Evolutionary conservation across 2,888 invertebrate genomes (phyloP), one percentile per base, ranked within the genome.

Genomic region (Andrena bicolor): DNA sequence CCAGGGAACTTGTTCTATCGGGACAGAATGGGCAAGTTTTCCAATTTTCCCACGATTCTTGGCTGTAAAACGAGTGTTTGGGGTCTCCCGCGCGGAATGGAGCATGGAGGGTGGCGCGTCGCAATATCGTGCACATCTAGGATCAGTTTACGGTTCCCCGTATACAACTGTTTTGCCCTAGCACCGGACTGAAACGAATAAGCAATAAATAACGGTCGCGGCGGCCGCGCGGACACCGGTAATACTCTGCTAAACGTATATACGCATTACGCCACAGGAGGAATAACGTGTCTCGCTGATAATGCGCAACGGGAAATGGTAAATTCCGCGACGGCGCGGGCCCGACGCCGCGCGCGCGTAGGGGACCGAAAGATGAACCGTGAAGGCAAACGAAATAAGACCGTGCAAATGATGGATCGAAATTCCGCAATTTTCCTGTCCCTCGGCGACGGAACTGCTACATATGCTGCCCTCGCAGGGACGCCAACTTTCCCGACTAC

Each of bases 161-260:
- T 77, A 74, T 71, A 61, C 58, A 61, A 71, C 79, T 79, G 84
- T 84, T 77, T 77, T 41, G 56, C 60, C 30, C 23, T 30, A 53
- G 10, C n/a, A 28, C 60, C 49, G 56, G 61, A 72, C 66, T 63
- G 83, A 84, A 80, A 79, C 74, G 80, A 85, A 85, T 85, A 83
- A 82, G 83, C 87, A 74, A 90, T 90, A 89, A 89, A 89, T 87
- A 89, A 89, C 80, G 51, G 72, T 3, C 51, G 70, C 23, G 66
- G 58, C 73, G 63, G 8, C 65, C 65, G 49, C 73, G 56, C n/a
- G 69, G 72, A 65, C 65, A 68, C 69, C 56, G 76, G 76, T 78
- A 82, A 86, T 87, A 81, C 58, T 81, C 65, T 65, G 77, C 84
- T 86, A 84, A 87, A 84, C 78, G 84, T 78, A 73, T 70, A 71